Evolutionary conservation across 1,140 invertebrate species (phyloP).

Genomic region (Meloidogyne floridensis): DNA sequence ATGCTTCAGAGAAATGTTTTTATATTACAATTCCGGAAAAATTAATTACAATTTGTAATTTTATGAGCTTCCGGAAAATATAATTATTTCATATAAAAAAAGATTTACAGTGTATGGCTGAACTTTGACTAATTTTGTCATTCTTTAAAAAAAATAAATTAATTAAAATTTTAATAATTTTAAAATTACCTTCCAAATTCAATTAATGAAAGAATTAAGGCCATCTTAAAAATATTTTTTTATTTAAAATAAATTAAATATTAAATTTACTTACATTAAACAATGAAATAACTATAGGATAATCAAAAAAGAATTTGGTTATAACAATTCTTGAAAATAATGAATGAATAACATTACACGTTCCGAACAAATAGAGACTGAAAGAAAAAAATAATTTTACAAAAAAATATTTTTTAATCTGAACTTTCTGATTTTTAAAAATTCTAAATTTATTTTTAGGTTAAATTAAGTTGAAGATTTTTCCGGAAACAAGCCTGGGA

Average conservation of each 20-base stretch:
- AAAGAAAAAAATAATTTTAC: constrained; percentile 8
- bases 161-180: neutral
- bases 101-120: constrained; percentile 59
- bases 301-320: constrained; percentile 54
- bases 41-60: neutral
- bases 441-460: too few relatives aligned
- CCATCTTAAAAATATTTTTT: constrained; percentile 36
- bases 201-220: constrained; percentile 37
- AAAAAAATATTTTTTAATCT: neutral
- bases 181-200: constrained; percentile 39
- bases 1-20: too few relatives aligned
- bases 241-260: neutral
- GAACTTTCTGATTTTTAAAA: too few relatives aligned
- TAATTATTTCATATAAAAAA: neutral
- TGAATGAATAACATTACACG: constrained; percentile 33
- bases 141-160: constrained; percentile 30
- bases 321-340: constrained; percentile 50
- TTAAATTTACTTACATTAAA: constrained; percentile 24
- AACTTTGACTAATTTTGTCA: constrained; percentile 49
- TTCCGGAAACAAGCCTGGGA: too few relatives aligned
- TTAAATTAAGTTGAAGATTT: too few relatives aligned
- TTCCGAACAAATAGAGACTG: constrained; percentile 38
- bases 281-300: constrained; percentile 52
- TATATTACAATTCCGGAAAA: too few relatives aligned
- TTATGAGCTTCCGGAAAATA: too few relatives aligned